Base-by-base conservation (phyloP, 2,888 invertebrate genomes). In the Margaritifera margaritifera region DNA sequence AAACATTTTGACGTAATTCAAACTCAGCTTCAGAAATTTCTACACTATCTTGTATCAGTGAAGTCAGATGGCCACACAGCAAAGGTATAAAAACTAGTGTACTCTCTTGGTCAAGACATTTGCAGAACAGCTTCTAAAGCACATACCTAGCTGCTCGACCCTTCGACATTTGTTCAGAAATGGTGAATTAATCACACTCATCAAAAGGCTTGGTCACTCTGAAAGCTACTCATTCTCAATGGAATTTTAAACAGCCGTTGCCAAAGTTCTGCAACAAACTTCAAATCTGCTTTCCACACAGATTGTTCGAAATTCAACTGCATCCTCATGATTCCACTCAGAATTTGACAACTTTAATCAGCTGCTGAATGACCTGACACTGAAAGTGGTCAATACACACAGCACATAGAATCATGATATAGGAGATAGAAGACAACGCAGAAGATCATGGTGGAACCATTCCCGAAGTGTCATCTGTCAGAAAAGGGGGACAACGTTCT, bases 341-440 rank as follows among this genome's bases (percentile, higher is more conserved):
- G 78, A 81, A 42, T 82, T 80, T 69, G 79, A 79, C 68, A 80
- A 77, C 51, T 79, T 78, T 62, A 77, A 82, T 62, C 68, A 75
- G 67, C 57, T 78, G 4, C 42, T 80, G 19, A 80, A 79, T 66
- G 67, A 68, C 31, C 25, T 78, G 55, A 31, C 66, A n/a, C n/a
- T 74, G 78, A 2, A 63, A 42, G 25, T 77, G 65, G 2, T 78
- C 79, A 27, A 58, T 81, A 20, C 77, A 81, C 54, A 80, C 71
- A 51, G 72, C 80, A 18, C 77, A 79, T 74, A 80, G 78, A 3
- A 82, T 81, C 22, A 80, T 81, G 81, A n/a, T 81, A 59, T 77
- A 82, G 60, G 74, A 81, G 15, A 56, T 77, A n/a, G 53, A 27
- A 22, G 11, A n/a, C 27, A 27, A 27, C 4, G 27, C 27, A 27